These are phyloP conservation scores for Zaprionus lachaisei DNA, from an alignment of 1,140 invertebrate species.

Conservation along the genomic window DNA sequence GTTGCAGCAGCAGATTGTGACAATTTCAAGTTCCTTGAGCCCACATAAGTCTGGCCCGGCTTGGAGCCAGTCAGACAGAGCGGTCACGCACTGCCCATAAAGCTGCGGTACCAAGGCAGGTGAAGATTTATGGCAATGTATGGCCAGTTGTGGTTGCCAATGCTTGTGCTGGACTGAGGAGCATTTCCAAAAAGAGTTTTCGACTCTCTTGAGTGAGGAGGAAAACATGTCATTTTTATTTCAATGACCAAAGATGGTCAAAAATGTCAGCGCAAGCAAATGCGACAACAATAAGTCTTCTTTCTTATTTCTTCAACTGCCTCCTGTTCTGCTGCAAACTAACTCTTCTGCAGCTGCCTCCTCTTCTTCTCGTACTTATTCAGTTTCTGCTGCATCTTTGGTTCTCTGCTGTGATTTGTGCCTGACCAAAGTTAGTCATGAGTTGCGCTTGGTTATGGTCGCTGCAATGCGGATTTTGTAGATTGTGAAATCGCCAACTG, in stretches of 20 bases:
- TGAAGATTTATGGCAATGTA: constrained; percentile 71
- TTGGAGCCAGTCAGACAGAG: constrained; percentile 9
- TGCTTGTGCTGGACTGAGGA: constrained; percentile 8
- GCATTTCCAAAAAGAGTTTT: constrained; percentile 69
- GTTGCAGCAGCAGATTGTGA: constrained; percentile 44
- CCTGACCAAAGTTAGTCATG: constrained; percentile 62
- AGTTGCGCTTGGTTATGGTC: constrained; percentile 11
- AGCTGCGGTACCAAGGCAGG: constrained; percentile 43
- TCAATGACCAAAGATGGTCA: constrained; percentile 76
- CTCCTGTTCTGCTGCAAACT: neutral
- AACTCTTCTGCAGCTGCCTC: neutral
- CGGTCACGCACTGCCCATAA: constrained; percentile 68
- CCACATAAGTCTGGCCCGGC: constrained; percentile 64
- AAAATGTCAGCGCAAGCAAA: constrained; percentile 61
- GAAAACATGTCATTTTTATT: constrained; percentile 82
- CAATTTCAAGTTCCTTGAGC: constrained; percentile 81
- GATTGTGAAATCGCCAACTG: constrained; percentile 32
- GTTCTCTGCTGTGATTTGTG: constrained; percentile 68
- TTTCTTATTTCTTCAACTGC: constrained; percentile 15
- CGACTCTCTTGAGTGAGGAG: constrained; percentile 51
- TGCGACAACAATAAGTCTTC: constrained; percentile 47
- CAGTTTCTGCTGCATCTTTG: constrained; percentile 45
- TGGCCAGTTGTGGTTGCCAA: constrained; percentile 5
- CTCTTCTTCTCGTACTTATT: neutral
- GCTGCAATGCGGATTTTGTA: constrained; percentile 56